Conservation (phyloP, 53 echinoderm and acorn worm genomes). For the Glandiceps talaboti region DNA sequence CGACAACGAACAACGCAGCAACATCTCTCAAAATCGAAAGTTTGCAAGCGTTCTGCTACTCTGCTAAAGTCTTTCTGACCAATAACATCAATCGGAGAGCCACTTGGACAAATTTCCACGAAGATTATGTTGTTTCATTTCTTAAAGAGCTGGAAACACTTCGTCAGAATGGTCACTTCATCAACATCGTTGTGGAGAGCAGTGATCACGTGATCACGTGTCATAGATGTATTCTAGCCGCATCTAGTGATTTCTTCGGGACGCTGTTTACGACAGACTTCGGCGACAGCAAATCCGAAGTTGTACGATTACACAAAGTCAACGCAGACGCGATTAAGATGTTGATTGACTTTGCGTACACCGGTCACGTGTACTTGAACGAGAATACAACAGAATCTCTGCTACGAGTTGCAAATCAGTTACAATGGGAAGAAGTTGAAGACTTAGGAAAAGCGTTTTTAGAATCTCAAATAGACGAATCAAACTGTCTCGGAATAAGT, state of each 20-base stretch:
- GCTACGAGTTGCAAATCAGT: constrained; percentile 37
- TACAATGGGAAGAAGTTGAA: constrained; percentile 34
- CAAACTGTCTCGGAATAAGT: constrained; percentile 42
- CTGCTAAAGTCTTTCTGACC: background rate
- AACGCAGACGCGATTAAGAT: constrained; percentile 18
- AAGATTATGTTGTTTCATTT: background rate
- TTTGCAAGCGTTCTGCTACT: background rate
- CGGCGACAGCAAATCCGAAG: constrained; percentile 31
- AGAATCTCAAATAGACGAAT: constrained; percentile 18
- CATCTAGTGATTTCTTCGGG: constrained; percentile 49
- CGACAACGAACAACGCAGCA: background rate
- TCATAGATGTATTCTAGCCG: constrained; percentile 46
- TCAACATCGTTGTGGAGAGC: background rate
- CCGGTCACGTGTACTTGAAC: constrained; percentile 25
- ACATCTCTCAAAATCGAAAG: background rate
- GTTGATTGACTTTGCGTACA: constrained; percentile 44
- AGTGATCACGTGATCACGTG: constrained; percentile 13
- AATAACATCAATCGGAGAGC: background rate
- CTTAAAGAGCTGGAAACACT: background rate
- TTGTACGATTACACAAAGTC: constrained; percentile 29
- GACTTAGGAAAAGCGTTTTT: constrained; percentile 31
- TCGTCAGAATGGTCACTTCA: background rate
- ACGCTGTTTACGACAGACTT: constrained; percentile 51
- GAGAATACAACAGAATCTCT: constrained; percentile 37
- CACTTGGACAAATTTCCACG: background rate